phyloP scores from a whole-genome alignment of 2,888 invertebrate species.

The Dioctria linearis region DNA sequence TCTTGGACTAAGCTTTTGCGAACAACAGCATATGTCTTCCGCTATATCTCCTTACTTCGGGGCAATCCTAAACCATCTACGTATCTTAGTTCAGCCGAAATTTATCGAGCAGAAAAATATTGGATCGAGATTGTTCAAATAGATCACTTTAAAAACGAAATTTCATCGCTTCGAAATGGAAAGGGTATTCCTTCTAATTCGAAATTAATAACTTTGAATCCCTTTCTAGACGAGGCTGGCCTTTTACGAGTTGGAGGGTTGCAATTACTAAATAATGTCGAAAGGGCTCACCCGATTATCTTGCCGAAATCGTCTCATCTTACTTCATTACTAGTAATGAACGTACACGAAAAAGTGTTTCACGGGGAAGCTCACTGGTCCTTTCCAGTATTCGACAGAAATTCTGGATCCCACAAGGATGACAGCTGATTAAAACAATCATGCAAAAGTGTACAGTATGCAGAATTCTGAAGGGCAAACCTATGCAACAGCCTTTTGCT shows the following conservation, averaged over 20 bases:
- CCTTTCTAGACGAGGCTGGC: background rate
- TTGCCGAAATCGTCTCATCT: background rate
- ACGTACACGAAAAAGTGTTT: background rate
- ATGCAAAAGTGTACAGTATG: no score
- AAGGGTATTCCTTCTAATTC: background rate
- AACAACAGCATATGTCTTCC: background rate
- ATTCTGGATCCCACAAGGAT: no score
- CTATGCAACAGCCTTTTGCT: no score
- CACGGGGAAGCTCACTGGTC: background rate
- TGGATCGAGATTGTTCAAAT: background rate
- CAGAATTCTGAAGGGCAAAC: no score
- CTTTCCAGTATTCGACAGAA: background rate
- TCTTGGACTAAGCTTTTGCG: constrained; percentile 5
- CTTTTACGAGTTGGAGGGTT: background rate
- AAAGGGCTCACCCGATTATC: background rate
- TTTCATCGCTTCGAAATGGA: background rate
- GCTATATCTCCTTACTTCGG: background rate
- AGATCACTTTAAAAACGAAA: background rate
- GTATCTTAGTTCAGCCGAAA: background rate
- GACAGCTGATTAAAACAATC: no score
- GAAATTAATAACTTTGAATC: background rate
- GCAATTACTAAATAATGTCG: background rate
- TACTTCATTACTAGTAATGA: background rate
- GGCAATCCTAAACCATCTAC: background rate
- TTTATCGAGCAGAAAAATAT: background rate